Percentiles rank a stretch among this genome's conserved stretches.
Conservation (phyloP, 2,113 vertebrate species). For the Sakesphorus luctuosus region DNA sequence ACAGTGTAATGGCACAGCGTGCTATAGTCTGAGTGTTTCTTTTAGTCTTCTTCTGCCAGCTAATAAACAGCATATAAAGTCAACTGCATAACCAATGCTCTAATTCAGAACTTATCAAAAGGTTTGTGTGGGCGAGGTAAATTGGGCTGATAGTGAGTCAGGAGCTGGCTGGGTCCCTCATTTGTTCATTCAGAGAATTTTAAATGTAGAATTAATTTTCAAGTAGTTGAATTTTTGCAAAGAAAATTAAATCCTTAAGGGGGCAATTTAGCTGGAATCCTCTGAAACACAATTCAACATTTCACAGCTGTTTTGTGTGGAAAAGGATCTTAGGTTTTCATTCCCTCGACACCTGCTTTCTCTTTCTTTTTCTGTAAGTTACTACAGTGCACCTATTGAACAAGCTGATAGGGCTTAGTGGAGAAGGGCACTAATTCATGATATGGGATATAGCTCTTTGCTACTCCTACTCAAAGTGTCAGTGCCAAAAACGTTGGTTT, state of each 20-base stretch:
- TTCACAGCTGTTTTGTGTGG: constrained; percentile 34
- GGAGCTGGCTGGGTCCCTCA: constrained; percentile 31
- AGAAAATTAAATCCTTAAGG: constrained; percentile 60
- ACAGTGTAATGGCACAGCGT: constrained; percentile 12
- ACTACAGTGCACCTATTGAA: background rate
- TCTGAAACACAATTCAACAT: constrained; percentile 6
- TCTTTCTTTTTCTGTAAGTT: background rate
- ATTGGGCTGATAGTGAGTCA: constrained; percentile 56
- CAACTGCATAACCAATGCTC: constrained; percentile 37
- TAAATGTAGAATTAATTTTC: constrained; percentile 61
- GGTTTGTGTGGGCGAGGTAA: constrained; percentile 46
- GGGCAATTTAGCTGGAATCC: constrained; percentile 20
- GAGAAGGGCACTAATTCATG: background rate
- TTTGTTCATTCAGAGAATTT: constrained; percentile 56
- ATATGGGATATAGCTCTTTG: background rate
- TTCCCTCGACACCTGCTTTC: background rate
- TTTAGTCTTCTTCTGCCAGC: constrained; percentile 30
- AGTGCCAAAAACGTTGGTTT: background rate
- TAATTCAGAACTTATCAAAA: constrained; percentile 59
- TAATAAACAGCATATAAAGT: constrained; percentile 48
- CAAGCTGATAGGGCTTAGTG: background rate
- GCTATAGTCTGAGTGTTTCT: constrained; percentile 8
- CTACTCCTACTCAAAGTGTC: background rate
- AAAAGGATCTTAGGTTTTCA: constrained; percentile 33
- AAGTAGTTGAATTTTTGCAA: constrained; percentile 52